Evolutionary conservation across 2,888 invertebrate genomes (phyloP), one percentile per base, ranked within the genome.

Genomic region (Tanypteryx hageni): DNA sequence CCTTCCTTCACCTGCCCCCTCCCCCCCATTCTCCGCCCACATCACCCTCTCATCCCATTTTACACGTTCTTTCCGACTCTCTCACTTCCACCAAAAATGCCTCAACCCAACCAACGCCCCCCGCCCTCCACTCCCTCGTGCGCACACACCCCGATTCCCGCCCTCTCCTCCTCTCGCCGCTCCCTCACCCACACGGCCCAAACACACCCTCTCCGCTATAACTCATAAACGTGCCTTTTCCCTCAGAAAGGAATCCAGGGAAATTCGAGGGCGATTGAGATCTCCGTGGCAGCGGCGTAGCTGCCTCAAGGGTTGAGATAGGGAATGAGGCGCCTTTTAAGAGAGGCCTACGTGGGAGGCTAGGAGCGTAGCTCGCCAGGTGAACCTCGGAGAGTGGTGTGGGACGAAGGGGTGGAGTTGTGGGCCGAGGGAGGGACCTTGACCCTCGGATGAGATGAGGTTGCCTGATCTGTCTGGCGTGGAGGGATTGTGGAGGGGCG

Each of bases 381-480:
- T 7, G 14, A 44, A 5, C 44, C 44, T 44, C 44, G 44, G 44
- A 44, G 44, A 44, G 44, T 1, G 44, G 44, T 44, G 44, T 44
- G 44, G 44, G 44, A 44, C 3, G 44, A 64, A 14, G 14, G 14
- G 68, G 68, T 44, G 44, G 44, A 44, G 44, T 44, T n/a, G 68
- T 68, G 68, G 64, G 64, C 64, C 14, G 16, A 64, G 64, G 22
- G 68, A 68, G n/a, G 68, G 68, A 68, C 68, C 68, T 68, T 68
- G 68, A 68, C 68, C 68, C 68, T 68, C 68, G n/a, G n/a, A 22
- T 10, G n/a, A 68, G 68, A 68, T 68, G 68, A 68, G 68, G n/a
- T 68, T 68, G 68, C 64, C 64, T 64, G 64, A 64, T 64, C 64
- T 14, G 64, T 68, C 68, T 68, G 68, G 68, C n/a, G 0, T 11